Conservation (phyloP, 1,140 invertebrate genomes). For the Trichomalopsis sarcophagae region DNA sequence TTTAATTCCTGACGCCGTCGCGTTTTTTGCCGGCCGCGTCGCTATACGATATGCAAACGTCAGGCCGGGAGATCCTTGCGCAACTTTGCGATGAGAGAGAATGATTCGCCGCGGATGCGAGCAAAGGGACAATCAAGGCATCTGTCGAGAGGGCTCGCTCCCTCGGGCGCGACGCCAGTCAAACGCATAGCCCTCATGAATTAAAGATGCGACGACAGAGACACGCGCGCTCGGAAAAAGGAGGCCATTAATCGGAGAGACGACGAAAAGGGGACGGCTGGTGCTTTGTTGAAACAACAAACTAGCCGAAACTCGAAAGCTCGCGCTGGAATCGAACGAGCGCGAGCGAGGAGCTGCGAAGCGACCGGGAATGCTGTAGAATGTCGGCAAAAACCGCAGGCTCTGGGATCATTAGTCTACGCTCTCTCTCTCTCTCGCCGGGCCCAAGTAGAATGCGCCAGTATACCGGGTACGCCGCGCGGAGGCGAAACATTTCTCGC, state of each 20-base stretch:
- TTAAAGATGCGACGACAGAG: conserved; percentile 42
- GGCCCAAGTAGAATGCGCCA: conserved; percentile 3
- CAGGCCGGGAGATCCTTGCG: too few relatives aligned
- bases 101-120: background rate
- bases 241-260: background rate
- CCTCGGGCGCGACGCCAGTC: conserved; percentile 4
- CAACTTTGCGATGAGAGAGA: too few relatives aligned
- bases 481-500: conserved; percentile 25
- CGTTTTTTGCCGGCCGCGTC: background rate
- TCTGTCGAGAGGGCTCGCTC: background rate
- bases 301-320: conserved; percentile 19
- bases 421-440: conserved; percentile 53
- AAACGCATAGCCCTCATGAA: conserved; percentile 40
- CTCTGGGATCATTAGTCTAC: conserved; percentile 74
- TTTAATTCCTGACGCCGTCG: background rate
- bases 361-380: conserved; percentile 72
- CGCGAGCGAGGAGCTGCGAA: background rate
- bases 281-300: conserved; percentile 34
- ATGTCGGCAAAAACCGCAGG: conserved; percentile 74
- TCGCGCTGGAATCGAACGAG: background rate
- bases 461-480: conserved; percentile 61
- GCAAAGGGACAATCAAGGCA: background rate
- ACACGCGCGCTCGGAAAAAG: background rate
- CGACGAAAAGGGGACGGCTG: conserved; percentile 26
- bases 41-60: background rate